phyloP scores from a whole-genome alignment of 2,888 invertebrate genomes.

The Liopterus haemorrhoidalis region DNA sequence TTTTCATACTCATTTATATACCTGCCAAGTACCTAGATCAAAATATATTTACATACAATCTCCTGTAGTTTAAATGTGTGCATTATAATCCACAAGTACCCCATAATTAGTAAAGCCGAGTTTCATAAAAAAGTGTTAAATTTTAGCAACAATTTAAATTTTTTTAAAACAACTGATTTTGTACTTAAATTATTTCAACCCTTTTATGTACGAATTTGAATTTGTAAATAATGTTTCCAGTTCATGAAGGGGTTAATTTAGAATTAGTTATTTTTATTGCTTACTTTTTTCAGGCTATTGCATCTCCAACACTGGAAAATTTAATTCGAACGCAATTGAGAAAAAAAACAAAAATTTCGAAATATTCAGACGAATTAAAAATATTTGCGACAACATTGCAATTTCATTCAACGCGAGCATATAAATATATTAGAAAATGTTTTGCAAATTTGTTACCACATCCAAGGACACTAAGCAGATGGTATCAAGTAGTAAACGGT shows the following conservation, averaged over 20 bases:
- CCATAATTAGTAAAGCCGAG: too few species aligned
- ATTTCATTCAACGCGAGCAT: slow-evolving; percentile 6
- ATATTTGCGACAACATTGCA: slow-evolving; percentile 8
- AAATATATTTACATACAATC: too few species aligned
- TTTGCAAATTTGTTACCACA: slow-evolving; percentile 4
- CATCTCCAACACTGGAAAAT: slow-evolving; percentile 4
- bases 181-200: too few species aligned
- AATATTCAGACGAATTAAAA: slow-evolving; percentile 4
- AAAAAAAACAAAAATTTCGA: slow-evolving; percentile 4
- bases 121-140: too few species aligned
- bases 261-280: too few species aligned
- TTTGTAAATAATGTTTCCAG: too few species aligned
- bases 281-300: slow-evolving; percentile 7
- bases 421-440: slow-evolving; percentile 6
- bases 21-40: too few species aligned
- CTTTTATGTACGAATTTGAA: too few species aligned
- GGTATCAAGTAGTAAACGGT: slow-evolving; percentile 7
- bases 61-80: too few species aligned
- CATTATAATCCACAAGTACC: too few species aligned
- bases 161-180: background rate
- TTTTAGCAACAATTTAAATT: too few species aligned
- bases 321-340: slow-evolving; percentile 2
- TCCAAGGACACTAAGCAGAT: slow-evolving; percentile 5
- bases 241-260: background rate
- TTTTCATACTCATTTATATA: too few species aligned